Conservation (phyloP, 2,113 vertebrate genomes). For the Paratilapia polleni region DNA sequence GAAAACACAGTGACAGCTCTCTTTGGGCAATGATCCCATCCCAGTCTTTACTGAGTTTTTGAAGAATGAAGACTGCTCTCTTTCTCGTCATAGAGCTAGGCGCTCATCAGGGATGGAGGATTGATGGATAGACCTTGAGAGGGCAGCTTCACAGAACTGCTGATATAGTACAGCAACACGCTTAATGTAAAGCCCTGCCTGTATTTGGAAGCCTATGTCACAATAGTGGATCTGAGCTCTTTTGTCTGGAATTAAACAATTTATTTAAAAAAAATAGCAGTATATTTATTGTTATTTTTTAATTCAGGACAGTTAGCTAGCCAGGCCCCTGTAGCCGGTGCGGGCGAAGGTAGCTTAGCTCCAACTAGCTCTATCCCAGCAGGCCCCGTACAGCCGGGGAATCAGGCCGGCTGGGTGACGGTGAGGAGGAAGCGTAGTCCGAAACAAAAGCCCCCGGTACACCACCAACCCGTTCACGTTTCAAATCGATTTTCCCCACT, state of each 20-base stretch:
- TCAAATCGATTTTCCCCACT: no score
- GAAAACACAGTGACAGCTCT: not conserved
- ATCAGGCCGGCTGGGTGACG: no score
- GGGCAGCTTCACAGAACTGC: conserved; percentile 61
- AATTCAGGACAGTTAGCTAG: no score
- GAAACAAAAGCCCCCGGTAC: no score
- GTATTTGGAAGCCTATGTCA: conserved; percentile 41
- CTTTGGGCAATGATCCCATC: not conserved
- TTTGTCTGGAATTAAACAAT: not conserved
- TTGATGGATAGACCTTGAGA: conserved; percentile 74
- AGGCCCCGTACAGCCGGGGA: no score
- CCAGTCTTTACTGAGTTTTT: conserved; percentile 18
- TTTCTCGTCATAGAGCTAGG: conserved; percentile 17
- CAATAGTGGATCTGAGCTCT: not conserved
- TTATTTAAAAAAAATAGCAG: no score
- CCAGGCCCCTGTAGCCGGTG: no score
- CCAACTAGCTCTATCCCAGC: no score
- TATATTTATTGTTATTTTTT: not conserved
- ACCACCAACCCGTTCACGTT: no score
- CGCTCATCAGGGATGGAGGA: conserved; percentile 54
- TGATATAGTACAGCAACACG: conserved; percentile 49
- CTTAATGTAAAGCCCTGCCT: conserved; percentile 60
- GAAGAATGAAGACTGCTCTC: conserved; percentile 37
- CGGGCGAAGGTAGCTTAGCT: no score
- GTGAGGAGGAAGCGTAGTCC: no score